phyloP scores from a whole-genome alignment of 2,797 vertebrate genomes.

The Fringilla coelebs region DNA sequence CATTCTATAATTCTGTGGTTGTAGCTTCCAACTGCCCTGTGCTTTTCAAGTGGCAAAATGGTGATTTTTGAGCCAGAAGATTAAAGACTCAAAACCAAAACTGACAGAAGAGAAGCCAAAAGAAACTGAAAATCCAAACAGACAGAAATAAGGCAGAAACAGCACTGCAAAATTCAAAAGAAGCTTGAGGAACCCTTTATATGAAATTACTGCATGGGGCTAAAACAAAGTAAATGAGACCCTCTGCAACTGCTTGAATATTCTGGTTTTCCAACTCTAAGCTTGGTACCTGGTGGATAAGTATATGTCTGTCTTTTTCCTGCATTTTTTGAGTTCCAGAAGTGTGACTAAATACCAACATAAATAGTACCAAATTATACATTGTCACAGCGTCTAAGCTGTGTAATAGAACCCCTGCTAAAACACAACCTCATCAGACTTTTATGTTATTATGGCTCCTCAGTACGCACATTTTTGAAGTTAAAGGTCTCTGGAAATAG shows the following conservation, averaged over 20 bases:
- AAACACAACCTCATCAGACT: slow-evolving; percentile 15
- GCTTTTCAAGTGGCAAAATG: neutral
- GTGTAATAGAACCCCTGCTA: neutral
- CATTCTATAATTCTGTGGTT: neutral
- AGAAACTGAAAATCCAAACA: neutral
- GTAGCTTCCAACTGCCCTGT: neutral
- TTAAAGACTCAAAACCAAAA: neutral
- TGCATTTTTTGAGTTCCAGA: slow-evolving; percentile 17
- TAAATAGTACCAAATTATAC: slow-evolving; percentile 51
- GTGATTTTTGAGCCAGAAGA: neutral
- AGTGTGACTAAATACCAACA: slow-evolving; percentile 51
- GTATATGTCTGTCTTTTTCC: neutral
- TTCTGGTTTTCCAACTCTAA: neutral
- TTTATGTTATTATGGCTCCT: neutral
- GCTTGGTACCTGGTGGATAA: neutral
- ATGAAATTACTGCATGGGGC: neutral
- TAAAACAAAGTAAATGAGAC: neutral
- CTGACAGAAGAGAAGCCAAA: neutral
- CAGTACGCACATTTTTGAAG: neutral
- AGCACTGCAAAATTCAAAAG: neutral
- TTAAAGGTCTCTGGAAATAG: slow-evolving; percentile 6
- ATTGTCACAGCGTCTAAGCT: neutral
- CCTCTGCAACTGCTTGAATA: neutral
- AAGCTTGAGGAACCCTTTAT: neutral
- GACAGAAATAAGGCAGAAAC: neutral